These are phyloP conservation scores for Trichogramma pretiosum DNA, from an alignment of 1,140 invertebrate species.

Conservation along the genomic window DNA sequence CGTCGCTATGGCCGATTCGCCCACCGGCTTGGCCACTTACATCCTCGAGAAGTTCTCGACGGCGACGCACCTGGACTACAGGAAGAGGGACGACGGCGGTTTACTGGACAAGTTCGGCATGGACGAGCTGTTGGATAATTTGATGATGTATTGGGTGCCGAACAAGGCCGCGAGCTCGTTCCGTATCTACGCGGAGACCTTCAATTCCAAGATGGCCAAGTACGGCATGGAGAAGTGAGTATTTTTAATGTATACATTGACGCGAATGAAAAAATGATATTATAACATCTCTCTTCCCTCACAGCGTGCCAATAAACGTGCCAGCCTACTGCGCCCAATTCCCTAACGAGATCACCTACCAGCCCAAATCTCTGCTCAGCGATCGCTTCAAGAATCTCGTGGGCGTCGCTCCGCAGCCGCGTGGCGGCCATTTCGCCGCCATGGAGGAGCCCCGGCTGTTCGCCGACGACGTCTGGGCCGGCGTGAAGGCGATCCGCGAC, in stretches of 20 bases:
- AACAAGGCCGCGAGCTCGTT: conserved; percentile 66
- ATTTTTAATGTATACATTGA: no score
- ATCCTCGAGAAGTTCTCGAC: conserved; percentile 79
- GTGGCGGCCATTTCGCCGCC: conserved; percentile 80
- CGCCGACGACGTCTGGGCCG: conserved; percentile 54
- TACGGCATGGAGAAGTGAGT: conserved; percentile 5
- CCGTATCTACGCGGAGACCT: conserved; percentile 65
- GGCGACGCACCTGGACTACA: conserved; percentile 51
- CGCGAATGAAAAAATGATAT: not conserved
- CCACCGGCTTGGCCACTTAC: conserved; percentile 69
- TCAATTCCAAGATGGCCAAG: conserved; percentile 26
- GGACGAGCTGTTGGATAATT: conserved; percentile 75
- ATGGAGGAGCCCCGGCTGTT: conserved; percentile 67
- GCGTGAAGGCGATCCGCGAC: conserved; percentile 30
- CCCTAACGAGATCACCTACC: conserved; percentile 52
- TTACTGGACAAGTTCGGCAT: conserved; percentile 54
- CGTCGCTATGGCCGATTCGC: conserved; percentile 55
- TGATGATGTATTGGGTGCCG: conserved; percentile 82
- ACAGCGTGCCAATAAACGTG: conserved; percentile 37
- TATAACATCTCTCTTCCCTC: not conserved
- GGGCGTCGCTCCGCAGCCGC: conserved; percentile 48
- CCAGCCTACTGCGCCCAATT: conserved; percentile 60
- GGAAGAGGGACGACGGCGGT: conserved; percentile 60
- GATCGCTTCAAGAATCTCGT: conserved; percentile 57
- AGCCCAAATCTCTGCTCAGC: conserved; percentile 50